These are phyloP conservation scores for Tapera naevia DNA, from an alignment of 2,797 vertebrate species.

Conservation along the genomic window DNA sequence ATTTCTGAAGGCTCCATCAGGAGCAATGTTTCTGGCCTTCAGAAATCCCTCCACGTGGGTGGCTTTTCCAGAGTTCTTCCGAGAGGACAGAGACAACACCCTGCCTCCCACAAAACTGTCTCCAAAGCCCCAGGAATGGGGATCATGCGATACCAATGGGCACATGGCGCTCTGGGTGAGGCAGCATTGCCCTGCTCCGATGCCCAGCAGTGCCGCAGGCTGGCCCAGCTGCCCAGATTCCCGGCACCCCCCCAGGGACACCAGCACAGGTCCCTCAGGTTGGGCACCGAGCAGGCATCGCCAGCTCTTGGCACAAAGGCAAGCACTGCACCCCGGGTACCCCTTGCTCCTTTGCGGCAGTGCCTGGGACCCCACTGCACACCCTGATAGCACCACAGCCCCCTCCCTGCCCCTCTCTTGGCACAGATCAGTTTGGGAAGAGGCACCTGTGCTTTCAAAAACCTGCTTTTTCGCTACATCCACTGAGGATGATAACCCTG, in stretches of 20 bases:
- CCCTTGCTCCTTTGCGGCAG: not conserved
- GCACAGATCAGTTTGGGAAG: not conserved
- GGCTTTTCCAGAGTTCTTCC: not conserved
- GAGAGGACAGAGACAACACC: too few relatives aligned
- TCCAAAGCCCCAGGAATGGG: accelerated
- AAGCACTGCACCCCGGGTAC: not conserved
- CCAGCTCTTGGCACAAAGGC: not conserved
- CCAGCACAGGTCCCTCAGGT: accelerated
- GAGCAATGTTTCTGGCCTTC: not conserved
- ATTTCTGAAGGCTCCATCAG: not conserved
- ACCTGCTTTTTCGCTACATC: not conserved
- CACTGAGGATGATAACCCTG: not conserved
- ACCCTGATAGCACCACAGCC: not conserved
- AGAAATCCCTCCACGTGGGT: not conserved
- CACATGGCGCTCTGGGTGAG: not conserved
- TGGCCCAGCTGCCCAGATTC: not conserved
- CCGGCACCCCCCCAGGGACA: not conserved
- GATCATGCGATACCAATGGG: not conserved
- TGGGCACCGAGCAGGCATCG: not conserved
- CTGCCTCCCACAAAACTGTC: not conserved
- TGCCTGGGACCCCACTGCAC: too few relatives aligned
- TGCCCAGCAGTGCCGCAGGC: not conserved
- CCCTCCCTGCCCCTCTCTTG: not conserved
- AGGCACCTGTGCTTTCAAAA: not conserved
- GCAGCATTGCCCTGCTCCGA: accelerated